Evolutionary conservation across 2,113 vertebrate genomes (phyloP).

Genomic region (Odocoileus virginianus): DNA sequence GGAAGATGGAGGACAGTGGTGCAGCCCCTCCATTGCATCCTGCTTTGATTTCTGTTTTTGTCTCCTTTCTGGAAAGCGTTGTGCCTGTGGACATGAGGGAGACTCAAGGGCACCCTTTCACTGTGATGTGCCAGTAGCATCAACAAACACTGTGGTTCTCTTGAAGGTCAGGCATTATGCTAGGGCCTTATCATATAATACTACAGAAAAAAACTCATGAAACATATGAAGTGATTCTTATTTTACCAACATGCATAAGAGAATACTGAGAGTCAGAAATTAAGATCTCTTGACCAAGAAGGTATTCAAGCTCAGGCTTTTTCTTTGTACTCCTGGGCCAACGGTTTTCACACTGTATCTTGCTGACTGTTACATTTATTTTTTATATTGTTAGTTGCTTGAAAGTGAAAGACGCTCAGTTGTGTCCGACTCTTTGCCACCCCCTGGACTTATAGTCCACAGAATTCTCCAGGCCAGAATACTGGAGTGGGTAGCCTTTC

Average conservation of each 20-base stretch:
- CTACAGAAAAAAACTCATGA: fast-evolving
- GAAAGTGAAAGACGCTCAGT: not conserved
- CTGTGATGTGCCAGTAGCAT: not conserved
- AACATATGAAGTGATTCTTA: not conserved
- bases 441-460: not conserved
- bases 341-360: not conserved
- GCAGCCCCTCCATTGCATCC: not conserved
- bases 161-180: not conserved
- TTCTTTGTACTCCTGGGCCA: not conserved
- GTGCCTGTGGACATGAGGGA: not conserved
- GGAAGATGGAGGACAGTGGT: not conserved
- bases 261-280: not conserved
- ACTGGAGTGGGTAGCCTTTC: not conserved
- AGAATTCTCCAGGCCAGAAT: not conserved
- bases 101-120: not conserved
- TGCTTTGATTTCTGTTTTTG: not conserved
- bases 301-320: not conserved
- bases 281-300: not conserved
- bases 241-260: too few relatives aligned
- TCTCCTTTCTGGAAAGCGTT: not conserved
- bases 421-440: fast-evolving
- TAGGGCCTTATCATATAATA: not conserved
- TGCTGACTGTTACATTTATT: not conserved
- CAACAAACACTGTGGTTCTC: not conserved
- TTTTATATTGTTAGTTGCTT: not conserved